Evolutionary conservation across 2,888 invertebrate genomes (phyloP), one percentile per base, ranked within the genome.

Genomic region (Brenthis ino): DNA sequence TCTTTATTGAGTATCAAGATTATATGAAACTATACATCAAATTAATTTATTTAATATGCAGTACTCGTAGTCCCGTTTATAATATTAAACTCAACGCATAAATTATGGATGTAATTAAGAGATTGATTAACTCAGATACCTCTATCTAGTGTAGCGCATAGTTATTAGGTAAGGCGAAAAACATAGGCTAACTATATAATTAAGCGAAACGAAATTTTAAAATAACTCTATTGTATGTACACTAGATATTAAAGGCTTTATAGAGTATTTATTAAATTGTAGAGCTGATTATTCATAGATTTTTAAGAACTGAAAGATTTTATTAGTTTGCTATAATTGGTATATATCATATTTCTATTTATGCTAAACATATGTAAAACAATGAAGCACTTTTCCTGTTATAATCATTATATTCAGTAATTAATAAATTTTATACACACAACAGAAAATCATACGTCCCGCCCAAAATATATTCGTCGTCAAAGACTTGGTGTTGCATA

Each of bases 21-120:
- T 66, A 68, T 65, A 65, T 57, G 47, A 63, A 66, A 68, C 61
- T 68, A 70, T 70, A 64, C 60, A 70, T 72, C 70, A 70, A 70
- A 68, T 68, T 68, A 70, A 72, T 71, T 67, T 70, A 68, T 69
- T 67, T 61, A 61, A 57, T 67, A 72, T 67, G 68, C 64, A 67
- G 67, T 71, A 68, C 48, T 63, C 60, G 68, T 51, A 70, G 64
- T 67, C 58, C 67, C 58, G 68, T 69, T 68, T 66, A 68, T 66
- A 72, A 68, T 61, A 64, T 69, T 64, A 47, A 68, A 51, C 73
- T 57, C 65, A 72, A 66, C 64, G 65, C 71, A 72, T 74, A 71
- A 73, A 71, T 75, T 74, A 75, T 74, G 64, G 58, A 67, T 64
- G 67, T 69, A 64, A 71, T 71, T 71, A 69, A 71, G 69, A 72